Percentiles rank a stretch among this genome's conserved stretches.
phyloP scores from a whole-genome alignment of 2,113 vertebrate genomes.

The Sander vitreus region DNA sequence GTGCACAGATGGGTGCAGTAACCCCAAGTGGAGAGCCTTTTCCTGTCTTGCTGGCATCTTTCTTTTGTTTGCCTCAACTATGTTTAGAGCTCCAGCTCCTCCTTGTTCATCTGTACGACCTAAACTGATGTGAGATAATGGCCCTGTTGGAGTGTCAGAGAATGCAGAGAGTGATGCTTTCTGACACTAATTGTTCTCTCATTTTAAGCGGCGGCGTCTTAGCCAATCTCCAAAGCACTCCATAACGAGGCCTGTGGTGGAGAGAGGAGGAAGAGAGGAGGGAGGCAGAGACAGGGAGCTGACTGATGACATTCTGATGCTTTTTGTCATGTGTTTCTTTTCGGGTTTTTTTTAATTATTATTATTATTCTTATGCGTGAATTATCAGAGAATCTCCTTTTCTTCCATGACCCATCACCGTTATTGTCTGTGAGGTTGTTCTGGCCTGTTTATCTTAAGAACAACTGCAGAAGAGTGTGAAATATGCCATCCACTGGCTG shows the following conservation, averaged over 20 bases:
- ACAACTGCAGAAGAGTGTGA: constrained; percentile 17
- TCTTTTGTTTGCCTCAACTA: constrained; percentile 36
- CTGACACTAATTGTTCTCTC: constrained; percentile 75
- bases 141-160: constrained; percentile 42
- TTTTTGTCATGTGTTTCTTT: constrained; percentile 46
- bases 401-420: not conserved
- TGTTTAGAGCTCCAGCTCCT: constrained; percentile 45
- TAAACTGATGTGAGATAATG: constrained; percentile 61
- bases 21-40: not conserved
- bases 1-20: not conserved
- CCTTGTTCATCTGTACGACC: constrained; percentile 46
- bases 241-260: constrained; percentile 47
- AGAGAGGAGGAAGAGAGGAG: not conserved
- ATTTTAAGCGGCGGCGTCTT: constrained; percentile 53
- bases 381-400: constrained; percentile 31
- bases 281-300: constrained; percentile 14
- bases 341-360: not conserved
- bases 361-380: not conserved
- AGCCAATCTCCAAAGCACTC: constrained; percentile 57
- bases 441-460: constrained; percentile 6
- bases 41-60: not conserved
- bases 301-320: constrained; percentile 35
- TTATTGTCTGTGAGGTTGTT: constrained; percentile 22
- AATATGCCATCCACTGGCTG: constrained; percentile 33
- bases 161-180: constrained; percentile 51